phyloP scores from a whole-genome alignment of 2,888 invertebrate genomes.

The Philonicus albiceps region DNA sequence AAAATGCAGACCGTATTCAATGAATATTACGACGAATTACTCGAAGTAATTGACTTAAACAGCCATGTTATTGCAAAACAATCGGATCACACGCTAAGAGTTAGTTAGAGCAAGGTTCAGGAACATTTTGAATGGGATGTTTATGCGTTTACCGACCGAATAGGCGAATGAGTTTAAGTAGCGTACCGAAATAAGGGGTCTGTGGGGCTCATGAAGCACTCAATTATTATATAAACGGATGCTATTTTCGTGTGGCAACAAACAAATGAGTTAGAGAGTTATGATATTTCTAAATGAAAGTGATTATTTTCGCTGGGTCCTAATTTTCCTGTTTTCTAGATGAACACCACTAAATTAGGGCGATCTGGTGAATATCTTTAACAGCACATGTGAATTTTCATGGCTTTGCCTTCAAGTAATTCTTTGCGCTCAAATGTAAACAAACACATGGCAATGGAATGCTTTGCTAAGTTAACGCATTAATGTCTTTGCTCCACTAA shows the following conservation, averaged over 20 bases:
- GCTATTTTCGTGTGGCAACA: neutral
- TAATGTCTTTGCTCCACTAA: neutral
- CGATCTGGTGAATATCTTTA: neutral
- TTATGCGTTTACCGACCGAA: neutral
- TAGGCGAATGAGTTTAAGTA: neutral
- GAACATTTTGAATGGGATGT: neutral
- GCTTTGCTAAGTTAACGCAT: neutral
- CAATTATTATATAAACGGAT: neutral
- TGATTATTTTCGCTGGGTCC: neutral
- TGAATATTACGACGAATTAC: neutral
- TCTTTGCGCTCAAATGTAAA: neutral
- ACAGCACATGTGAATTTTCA: slow-evolving; percentile 4
- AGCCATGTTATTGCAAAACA: neutral
- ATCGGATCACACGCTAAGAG: neutral
- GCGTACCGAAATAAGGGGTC: neutral
- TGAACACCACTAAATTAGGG: neutral
- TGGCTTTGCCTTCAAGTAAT: neutral
- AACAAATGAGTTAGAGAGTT: neutral
- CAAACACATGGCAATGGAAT: neutral
- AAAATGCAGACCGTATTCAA: neutral
- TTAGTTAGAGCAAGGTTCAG: neutral
- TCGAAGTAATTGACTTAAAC: neutral
- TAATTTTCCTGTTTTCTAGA: neutral
- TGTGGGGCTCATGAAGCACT: neutral
- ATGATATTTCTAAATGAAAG: neutral